A percentile compares a stretch with the other conserved stretches of the same genome.
These are phyloP conservation scores for Cuniculus paca DNA, from an alignment of 2,797 vertebrate species.

Conservation along the genomic window DNA sequence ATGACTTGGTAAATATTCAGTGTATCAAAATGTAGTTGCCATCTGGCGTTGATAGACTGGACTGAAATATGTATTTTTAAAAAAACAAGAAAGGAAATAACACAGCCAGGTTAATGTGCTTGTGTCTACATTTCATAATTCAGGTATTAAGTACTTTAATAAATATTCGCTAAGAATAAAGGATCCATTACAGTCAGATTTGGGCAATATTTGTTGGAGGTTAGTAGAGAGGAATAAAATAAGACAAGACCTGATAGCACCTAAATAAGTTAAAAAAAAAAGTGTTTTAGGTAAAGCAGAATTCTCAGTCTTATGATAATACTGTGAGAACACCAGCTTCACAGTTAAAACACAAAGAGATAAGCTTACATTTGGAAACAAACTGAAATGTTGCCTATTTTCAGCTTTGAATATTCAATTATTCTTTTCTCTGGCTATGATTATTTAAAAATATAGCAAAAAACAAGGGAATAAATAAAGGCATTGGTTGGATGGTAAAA, in stretches of 20 bases:
- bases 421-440: slow-evolving; percentile 62
- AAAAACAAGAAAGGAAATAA: slow-evolving; percentile 70
- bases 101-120: slow-evolving; percentile 69
- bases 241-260: slow-evolving; percentile 51
- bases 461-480: slow-evolving; percentile 67
- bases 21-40: slow-evolving; percentile 73
- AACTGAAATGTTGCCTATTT: slow-evolving; percentile 60
- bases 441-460: slow-evolving; percentile 63
- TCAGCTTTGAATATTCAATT: slow-evolving; percentile 74
- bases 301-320: slow-evolving; percentile 13
- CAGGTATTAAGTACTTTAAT: slow-evolving; percentile 72
- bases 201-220: slow-evolving; percentile 46
- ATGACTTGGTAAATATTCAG: slow-evolving; percentile 74
- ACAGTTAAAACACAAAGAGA: slow-evolving; percentile 41
- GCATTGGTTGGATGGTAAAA: slow-evolving; percentile 33
- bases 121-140: slow-evolving; percentile 72
- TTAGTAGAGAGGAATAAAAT: slow-evolving; percentile 41
- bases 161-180: slow-evolving; percentile 66
- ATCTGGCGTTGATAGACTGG: slow-evolving; percentile 75
- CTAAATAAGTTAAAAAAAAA: slow-evolving; percentile 69
- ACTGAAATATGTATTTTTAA: slow-evolving; percentile 71
- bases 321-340: slow-evolving; percentile 56
- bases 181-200: slow-evolving; percentile 37
- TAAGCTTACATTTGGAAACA: slow-evolving; percentile 56
- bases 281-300: slow-evolving; percentile 70